Percentiles rank a stretch among this genome's conserved stretches.
Conservation (phyloP, 2,113 vertebrate species). For the Merops nubicus region DNA sequence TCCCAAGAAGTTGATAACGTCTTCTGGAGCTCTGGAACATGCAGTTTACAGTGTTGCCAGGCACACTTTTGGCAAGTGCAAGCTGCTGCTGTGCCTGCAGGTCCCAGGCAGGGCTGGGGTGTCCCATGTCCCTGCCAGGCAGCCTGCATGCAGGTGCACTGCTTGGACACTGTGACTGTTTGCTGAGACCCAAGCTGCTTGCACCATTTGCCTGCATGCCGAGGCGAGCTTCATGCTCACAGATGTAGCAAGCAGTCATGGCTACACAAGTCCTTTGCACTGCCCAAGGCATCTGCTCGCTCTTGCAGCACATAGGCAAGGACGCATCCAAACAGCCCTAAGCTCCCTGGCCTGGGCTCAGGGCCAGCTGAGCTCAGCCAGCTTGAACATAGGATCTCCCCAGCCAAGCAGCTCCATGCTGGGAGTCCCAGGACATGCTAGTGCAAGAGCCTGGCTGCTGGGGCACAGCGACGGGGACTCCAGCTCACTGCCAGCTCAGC, state of each 20-base stretch:
- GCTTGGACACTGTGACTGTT: not conserved
- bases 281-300: not conserved
- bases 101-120: not conserved
- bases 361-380: not conserved
- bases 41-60: not conserved
- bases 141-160: rapidly evolving
- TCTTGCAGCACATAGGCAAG: not conserved
- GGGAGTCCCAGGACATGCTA: not conserved
- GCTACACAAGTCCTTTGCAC: not conserved
- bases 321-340: not conserved
- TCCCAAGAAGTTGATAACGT: not conserved
- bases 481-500: not conserved
- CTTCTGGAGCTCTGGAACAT: not conserved
- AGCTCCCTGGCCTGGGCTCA: not conserved
- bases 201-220: rapidly evolving
- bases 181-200: not conserved
- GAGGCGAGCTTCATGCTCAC: not conserved
- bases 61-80: not conserved
- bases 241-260: not conserved
- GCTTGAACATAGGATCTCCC: not conserved
- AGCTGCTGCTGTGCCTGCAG: not conserved
- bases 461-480: not conserved
- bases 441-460: not conserved
- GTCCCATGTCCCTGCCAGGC: not conserved
- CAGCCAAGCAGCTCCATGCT: not conserved